Evolutionary conservation across 30 jellyfish, hydroid and myxozoan species (phyloP).

Genomic region (Phacellophora camtschatica): DNA sequence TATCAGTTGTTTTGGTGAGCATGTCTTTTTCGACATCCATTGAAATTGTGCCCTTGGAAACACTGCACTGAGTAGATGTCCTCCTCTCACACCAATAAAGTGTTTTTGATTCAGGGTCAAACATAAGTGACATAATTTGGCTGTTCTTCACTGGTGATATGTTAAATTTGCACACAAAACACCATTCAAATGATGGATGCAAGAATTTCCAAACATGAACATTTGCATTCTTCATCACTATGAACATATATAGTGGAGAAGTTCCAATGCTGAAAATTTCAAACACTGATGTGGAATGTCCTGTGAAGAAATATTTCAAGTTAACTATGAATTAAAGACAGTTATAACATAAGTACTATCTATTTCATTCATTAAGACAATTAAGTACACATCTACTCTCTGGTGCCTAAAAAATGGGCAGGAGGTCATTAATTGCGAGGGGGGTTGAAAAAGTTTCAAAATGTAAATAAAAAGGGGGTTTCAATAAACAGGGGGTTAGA

Average conservation of each 20-base stretch:
- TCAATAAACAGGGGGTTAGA: too few relatives aligned
- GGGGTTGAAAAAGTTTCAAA: too few relatives aligned
- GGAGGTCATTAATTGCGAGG: too few relatives aligned
- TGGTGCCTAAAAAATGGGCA: too few relatives aligned
- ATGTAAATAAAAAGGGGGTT: too few relatives aligned
- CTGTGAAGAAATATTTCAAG: background rate
- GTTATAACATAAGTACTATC: too few relatives aligned
- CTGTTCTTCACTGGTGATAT: conserved; percentile 68
- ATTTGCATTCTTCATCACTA: conserved; percentile 65
- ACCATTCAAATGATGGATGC: conserved; percentile 81
- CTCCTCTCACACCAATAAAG: conserved; percentile 93
- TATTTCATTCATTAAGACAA: too few relatives aligned
- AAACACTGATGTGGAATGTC: conserved; percentile 5
- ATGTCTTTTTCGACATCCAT: conserved; percentile 10
- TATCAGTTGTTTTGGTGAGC: conserved; percentile 26
- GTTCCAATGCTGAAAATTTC: conserved; percentile 43
- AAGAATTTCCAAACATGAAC: conserved; percentile 72
- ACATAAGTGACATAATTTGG: conserved; percentile 69
- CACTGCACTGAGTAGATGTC: conserved; percentile 90
- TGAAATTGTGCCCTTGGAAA: conserved; percentile 55
- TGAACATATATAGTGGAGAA: conserved; percentile 23
- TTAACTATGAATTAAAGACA: too few relatives aligned
- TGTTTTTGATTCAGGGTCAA: conserved; percentile 40
- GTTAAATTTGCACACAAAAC: conserved; percentile 9
- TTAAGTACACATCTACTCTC: too few relatives aligned